Conservation (phyloP, 2,113 vertebrate species). For the Sceloporus tristichus region DNA sequence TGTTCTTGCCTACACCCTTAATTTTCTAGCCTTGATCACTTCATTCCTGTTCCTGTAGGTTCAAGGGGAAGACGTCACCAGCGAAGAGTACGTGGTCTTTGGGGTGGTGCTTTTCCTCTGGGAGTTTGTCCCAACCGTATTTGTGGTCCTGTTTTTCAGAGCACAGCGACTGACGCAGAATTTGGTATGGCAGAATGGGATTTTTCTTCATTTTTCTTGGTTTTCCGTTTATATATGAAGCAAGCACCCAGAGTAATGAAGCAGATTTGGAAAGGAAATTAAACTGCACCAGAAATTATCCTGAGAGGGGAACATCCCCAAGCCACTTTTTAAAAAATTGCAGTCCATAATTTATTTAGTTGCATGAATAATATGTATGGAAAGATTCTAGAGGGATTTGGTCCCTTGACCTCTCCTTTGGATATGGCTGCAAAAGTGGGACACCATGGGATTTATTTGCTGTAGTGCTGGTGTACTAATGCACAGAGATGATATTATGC, state of each 20-base stretch:
- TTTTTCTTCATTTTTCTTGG: background rate
- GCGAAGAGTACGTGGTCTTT: constrained; percentile 90
- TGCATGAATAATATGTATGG: background rate
- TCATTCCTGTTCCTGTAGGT: constrained; percentile 73
- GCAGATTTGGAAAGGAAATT: background rate
- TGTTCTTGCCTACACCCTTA: background rate
- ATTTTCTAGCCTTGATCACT: background rate
- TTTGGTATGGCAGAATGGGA: constrained; percentile 82
- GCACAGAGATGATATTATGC: background rate
- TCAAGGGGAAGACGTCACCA: constrained; percentile 82
- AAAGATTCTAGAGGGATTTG: too few relatives aligned
- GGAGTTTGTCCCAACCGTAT: constrained; percentile 92
- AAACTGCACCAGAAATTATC: accelerated
- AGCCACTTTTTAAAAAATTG: background rate
- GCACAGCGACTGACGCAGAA: constrained; percentile 92
- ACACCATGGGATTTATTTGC: background rate
- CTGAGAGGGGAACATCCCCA: background rate
- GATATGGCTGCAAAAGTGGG: background rate
- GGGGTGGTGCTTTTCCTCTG: constrained; percentile 95
- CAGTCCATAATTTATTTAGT: background rate
- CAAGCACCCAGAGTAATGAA: background rate
- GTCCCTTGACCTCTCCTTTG: too few relatives aligned
- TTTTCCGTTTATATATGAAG: background rate
- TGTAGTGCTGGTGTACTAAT: background rate
- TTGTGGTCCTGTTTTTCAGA: constrained; percentile 93